Evolutionary conservation across 2,797 vertebrate genomes (phyloP), one percentile per base, ranked within the genome.

Genomic region (Sebastes variabilis): DNA sequence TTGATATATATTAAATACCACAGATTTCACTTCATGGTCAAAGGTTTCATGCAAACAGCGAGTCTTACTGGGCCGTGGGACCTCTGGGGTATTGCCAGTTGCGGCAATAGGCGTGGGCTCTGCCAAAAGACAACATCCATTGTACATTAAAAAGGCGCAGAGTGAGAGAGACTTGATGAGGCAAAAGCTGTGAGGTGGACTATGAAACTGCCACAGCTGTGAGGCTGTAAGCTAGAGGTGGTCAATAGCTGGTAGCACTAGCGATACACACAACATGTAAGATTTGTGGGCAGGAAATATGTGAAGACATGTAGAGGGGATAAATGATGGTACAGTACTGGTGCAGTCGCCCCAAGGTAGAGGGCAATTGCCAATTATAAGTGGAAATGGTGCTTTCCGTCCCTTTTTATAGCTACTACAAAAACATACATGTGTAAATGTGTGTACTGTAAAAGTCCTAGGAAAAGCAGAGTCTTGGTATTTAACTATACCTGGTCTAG

Each of bases 11-110:
- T 61, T 20, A 66, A 60, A 46, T 58, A 72, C 5, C 27, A 56
- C 38, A 70, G 74, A 74, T 56, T 75, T 70, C 20, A 55, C 6
- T 80, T 82, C 8, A 49, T 70, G 52, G 56, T 62, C 8, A 81
- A 66, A 84, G 56, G 61, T 80, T 77, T 85, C 89, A 94, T 93
- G 93, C 93, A 94, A 90, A 88, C 82, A 90, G 75, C 66, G 79
- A 81, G 87, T 87, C 95, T 96, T 96, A 97, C 96, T 96, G 95
- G 95, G 90, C 92, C 96, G 93, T 84, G 94, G 95, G 93, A 96
- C 94, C 92, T 96, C 96, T 85, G 96, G 91, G 92, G 94, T 93
- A 88, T 95, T 95, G 88, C 90, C 94, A 90, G 84, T 93, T 93
- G 94, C 71, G 85, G 93, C 77, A 93, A 86, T 88, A 95, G 86